phyloP scores from a whole-genome alignment of 1,140 invertebrate genomes.

The Phthorimaea operculella region DNA sequence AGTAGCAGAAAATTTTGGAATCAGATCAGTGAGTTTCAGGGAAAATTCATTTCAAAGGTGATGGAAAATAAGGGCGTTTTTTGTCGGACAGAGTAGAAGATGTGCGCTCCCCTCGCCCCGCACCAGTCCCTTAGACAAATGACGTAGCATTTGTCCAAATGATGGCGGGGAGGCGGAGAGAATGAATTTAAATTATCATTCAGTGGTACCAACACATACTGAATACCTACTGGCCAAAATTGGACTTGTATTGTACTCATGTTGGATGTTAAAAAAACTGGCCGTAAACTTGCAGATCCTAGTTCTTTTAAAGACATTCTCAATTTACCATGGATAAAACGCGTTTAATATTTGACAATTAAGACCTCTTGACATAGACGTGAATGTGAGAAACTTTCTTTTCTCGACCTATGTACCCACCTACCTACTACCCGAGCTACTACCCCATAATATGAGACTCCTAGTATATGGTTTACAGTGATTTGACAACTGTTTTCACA shows the following conservation, averaged over 20 bases:
- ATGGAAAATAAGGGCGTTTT: constrained; percentile 26
- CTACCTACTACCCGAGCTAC: no score
- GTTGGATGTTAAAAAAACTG: no score
- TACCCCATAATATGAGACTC: no score
- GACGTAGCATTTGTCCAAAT: constrained; percentile 69
- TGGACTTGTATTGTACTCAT: constrained; percentile 12
- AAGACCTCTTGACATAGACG: no score
- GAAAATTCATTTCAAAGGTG: constrained; percentile 22
- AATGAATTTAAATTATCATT: constrained; percentile 72
- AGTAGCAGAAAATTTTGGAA: constrained; percentile 54
- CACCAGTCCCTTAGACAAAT: constrained; percentile 62
- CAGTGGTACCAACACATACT: constrained; percentile 63
- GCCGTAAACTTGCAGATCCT: no score
- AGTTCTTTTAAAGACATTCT: no score
- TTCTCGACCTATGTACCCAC: no score
- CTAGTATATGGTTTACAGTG: no score
- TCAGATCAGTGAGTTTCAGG: constrained; percentile 25
- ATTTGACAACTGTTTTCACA: no score
- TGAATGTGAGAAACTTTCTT: no score
- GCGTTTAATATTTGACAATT: no score
- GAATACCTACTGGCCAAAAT: constrained; percentile 47
- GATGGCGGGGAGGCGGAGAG: constrained; percentile 68
- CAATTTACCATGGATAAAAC: no score
- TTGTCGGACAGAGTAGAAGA: constrained; percentile 10
- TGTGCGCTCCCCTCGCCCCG: constrained; percentile 33